phyloP scores from a whole-genome alignment of 2,888 invertebrate genomes.

The Idaea dimidiata region DNA sequence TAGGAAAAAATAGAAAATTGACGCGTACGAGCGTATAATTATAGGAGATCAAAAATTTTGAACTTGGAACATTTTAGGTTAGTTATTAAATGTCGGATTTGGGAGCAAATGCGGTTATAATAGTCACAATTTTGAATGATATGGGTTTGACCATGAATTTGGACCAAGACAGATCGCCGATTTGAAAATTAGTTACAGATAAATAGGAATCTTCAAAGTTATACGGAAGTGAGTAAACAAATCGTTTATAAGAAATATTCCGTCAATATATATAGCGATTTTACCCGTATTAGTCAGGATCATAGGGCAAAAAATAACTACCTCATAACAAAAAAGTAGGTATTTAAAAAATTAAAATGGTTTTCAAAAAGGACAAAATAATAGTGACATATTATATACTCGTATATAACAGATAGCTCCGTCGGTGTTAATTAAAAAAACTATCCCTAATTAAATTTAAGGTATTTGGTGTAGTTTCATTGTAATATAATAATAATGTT shows the following conservation, averaged over 20 bases:
- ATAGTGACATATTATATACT: too few relatives aligned
- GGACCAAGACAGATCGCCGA: neutral
- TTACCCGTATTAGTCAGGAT: slow-evolving; percentile 14
- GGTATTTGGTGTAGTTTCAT: too few relatives aligned
- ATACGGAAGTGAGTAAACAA: neutral
- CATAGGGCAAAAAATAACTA: too few relatives aligned
- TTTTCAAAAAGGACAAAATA: too few relatives aligned
- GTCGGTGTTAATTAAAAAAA: too few relatives aligned
- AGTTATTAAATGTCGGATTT: slow-evolving; percentile 69
- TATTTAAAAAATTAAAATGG: too few relatives aligned
- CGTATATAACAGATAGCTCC: too few relatives aligned
- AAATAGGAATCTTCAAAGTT: slow-evolving; percentile 5
- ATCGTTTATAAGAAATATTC: neutral
- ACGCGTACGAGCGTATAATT: slow-evolving; percentile 71
- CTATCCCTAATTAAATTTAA: too few relatives aligned
- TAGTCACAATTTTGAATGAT: slow-evolving; percentile 63
- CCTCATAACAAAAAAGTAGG: too few relatives aligned
- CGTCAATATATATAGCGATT: slow-evolving; percentile 7
- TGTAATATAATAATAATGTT: too few relatives aligned
- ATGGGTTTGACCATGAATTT: slow-evolving; percentile 42
- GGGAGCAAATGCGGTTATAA: slow-evolving; percentile 76
- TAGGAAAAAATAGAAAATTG: slow-evolving; percentile 60
- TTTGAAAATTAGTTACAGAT: neutral
- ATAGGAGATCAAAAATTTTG: slow-evolving; percentile 68
- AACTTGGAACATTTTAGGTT: slow-evolving; percentile 51